Base-by-base conservation (phyloP, 2,888 invertebrate species). In the Chrysotoxum bicinctum region DNA sequence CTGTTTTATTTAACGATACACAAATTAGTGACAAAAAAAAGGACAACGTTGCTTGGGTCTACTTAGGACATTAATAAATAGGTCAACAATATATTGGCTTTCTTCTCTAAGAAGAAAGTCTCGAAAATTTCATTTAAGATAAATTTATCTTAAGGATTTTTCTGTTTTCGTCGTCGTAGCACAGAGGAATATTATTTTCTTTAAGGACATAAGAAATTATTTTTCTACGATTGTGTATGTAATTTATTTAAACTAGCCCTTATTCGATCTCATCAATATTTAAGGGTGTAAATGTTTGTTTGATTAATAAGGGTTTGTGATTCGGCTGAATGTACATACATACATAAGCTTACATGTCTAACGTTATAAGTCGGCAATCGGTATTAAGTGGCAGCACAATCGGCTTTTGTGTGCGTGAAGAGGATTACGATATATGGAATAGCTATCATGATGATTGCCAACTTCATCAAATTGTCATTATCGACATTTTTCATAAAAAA, bases 221-320 rank as follows among this genome's bases (percentile, higher is more conserved):
- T 56, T 35, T 35, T 19, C 5, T 16, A 32, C 16, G 16, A 30
- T 30, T 4, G 7, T 19, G 32, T 32, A 54, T 16, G 32, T 54
- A 54, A 54, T 54, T 54, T 54, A 54, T 58, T 58, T 58, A 58
- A 35, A 58, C 58, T 58, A 37, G 58, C 35, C 58, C 35, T 58
- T 58, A 35, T 58, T 37, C 16, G 3, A 1, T 1, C 58, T n/a
- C 35, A 37, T 58, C 58, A 37, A 58, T 58, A 35, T 37, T 58
- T 37, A 58, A 21, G 37, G 19, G 58, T 58, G 58, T 58, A 58
- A 58, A 58, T 37, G 58, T 58, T 58, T 58, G 37, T 58, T 58
- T 58, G 58, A 58, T 58, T 58, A 37, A 58, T 58, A 58, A 58
- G 58, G 58, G 58, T 21, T 21, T 58, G 35, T 58, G 58, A 58